Evolutionary conservation across 2,113 vertebrate genomes (phyloP).

Genomic region (Limnothrissa miodon): DNA sequence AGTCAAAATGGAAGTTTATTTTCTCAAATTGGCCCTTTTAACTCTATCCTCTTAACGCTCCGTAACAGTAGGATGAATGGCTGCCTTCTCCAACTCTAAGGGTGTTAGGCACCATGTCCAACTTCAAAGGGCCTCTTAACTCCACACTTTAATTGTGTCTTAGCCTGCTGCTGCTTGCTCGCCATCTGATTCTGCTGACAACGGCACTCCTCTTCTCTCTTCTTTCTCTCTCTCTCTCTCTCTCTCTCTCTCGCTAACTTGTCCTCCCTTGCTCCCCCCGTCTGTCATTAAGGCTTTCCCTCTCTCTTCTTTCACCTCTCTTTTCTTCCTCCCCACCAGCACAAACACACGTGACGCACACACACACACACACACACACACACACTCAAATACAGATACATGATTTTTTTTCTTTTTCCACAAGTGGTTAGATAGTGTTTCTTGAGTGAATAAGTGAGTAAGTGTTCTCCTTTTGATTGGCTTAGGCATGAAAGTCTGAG

Average conservation of each 20-base stretch:
- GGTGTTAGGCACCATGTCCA: conserved; percentile 70
- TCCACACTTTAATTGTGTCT: conserved; percentile 85
- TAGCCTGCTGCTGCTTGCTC: conserved; percentile 76
- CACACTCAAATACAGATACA: neutral
- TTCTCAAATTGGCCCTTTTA: conserved; percentile 66
- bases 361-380: neutral
- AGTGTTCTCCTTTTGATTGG: neutral
- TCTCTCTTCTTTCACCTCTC: neutral
- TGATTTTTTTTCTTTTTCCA: neutral
- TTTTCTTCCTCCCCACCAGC: neutral
- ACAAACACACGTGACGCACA: neutral
- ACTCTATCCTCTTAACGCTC: conserved; percentile 67
- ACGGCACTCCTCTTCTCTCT: conserved; percentile 56
- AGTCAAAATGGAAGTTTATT: conserved; percentile 73
- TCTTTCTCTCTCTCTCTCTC: conserved; percentile 18
- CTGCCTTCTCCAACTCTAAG: conserved; percentile 65
- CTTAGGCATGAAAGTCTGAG: neutral
- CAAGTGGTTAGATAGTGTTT: neutral
- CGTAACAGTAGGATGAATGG: conserved; percentile 71
- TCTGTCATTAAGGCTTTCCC: neutral
- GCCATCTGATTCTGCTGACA: conserved; percentile 81
- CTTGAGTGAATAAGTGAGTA: neutral
- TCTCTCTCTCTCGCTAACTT: conserved; percentile 16
- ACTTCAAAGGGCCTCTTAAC: conserved; percentile 86
- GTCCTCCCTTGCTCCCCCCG: conserved; percentile 18